Conservation (phyloP, 2,797 vertebrate genomes). For the Gymnothorax reevesii region DNA sequence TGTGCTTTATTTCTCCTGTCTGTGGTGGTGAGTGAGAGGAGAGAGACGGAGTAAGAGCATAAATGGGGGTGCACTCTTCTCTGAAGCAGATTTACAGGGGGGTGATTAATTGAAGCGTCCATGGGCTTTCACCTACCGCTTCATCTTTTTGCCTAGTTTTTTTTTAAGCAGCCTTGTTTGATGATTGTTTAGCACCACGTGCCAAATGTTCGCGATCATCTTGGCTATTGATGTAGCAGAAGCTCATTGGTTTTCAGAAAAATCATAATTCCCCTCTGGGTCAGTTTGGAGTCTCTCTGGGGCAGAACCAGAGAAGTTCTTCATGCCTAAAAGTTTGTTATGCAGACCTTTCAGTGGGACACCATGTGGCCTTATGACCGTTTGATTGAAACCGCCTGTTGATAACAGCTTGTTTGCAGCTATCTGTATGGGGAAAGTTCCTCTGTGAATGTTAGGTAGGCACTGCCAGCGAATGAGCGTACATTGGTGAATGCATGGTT, state of each 20-base stretch:
- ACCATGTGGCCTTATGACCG: neutral
- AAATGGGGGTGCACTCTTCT: conserved; percentile 38
- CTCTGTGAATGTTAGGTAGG: too few relatives aligned
- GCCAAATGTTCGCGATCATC: neutral
- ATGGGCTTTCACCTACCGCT: neutral
- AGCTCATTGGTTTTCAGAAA: neutral
- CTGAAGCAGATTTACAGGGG: conserved; percentile 7
- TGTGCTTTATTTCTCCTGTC: conserved; percentile 23
- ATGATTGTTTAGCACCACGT: neutral
- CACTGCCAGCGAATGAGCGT: too few relatives aligned
- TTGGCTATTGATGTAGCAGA: neutral
- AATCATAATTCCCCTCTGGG: neutral
- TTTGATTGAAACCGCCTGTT: neutral
- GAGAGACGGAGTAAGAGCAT: conserved; percentile 26
- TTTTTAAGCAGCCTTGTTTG: neutral
- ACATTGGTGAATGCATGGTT: too few relatives aligned
- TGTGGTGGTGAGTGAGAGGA: conserved; percentile 4
- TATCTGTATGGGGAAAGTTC: too few relatives aligned
- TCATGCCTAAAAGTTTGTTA: neutral
- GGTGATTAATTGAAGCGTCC: conserved; percentile 31
- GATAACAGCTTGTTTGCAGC: too few relatives aligned
- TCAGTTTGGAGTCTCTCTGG: neutral
- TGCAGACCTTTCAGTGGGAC: neutral
- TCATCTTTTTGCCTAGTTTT: too few relatives aligned
- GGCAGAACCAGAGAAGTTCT: too few relatives aligned